phyloP scores from a whole-genome alignment of 2,113 vertebrate species.

The Chaenocephalus aceratus region DNA sequence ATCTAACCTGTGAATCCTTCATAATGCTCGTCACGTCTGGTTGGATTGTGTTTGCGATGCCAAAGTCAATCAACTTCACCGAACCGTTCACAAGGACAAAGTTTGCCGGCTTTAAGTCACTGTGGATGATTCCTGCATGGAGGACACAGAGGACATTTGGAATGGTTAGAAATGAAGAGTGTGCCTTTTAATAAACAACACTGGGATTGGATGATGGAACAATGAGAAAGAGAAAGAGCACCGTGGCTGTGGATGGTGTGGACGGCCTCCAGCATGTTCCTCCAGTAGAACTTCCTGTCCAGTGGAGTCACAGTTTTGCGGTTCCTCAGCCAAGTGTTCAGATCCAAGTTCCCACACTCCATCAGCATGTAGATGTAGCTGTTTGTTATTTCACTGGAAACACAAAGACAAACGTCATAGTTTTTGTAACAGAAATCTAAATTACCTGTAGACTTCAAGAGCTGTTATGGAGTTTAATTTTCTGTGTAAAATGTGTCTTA shows the following conservation, averaged over 20 bases:
- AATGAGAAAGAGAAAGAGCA: conserved; percentile 54
- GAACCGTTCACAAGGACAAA: conserved; percentile 97
- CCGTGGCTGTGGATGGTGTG: conserved; percentile 96
- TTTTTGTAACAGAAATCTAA: neutral
- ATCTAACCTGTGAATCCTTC: conserved; percentile 94
- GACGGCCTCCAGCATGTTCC: conserved; percentile 98
- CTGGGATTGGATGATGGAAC: no score
- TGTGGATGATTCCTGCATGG: conserved; percentile 94
- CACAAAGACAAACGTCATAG: conserved; percentile 11
- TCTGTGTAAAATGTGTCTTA: neutral
- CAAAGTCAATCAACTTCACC: conserved; percentile 97
- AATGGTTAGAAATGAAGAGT: neutral
- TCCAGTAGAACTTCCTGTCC: conserved; percentile 97
- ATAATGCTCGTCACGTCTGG: conserved; percentile 97
- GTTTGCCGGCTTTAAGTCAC: conserved; percentile 97
- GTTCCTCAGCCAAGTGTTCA: conserved; percentile 96
- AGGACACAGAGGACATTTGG: neutral
- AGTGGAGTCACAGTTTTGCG: conserved; percentile 90
- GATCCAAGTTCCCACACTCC: conserved; percentile 97
- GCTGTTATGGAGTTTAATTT: neutral
- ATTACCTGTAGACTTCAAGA: no score
- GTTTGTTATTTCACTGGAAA: conserved; percentile 92
- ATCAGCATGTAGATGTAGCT: conserved; percentile 96
- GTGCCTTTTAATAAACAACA: neutral
- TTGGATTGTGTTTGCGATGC: conserved; percentile 97